phyloP scores from a whole-genome alignment of 2,797 vertebrate genomes.

The Eleutherodactylus coqui region DNA sequence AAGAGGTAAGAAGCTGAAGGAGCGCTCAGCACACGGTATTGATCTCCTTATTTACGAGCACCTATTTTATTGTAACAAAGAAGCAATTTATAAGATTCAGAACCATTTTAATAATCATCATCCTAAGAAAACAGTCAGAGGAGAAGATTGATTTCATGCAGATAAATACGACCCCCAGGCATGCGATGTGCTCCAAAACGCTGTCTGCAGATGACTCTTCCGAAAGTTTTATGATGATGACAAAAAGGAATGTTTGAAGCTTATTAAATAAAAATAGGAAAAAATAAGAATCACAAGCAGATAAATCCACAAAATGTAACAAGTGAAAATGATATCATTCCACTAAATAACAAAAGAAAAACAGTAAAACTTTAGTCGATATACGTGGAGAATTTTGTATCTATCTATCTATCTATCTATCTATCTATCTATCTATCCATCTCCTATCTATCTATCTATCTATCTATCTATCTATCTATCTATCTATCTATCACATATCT shows the following conservation, averaged over 20 bases:
- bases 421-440: not conserved
- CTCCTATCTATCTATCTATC: conserved; percentile 20
- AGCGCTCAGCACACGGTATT: conserved; percentile 39
- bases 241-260: conserved; percentile 33
- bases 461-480: not conserved
- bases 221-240: conserved; percentile 50
- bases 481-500: not conserved
- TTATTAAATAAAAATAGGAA: conserved; percentile 11
- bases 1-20: conserved; percentile 55
- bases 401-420: conserved; percentile 8
- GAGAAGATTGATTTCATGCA: conserved; percentile 54
- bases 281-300: not conserved
- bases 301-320: not conserved
- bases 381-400: not conserved
- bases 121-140: conserved; percentile 32
- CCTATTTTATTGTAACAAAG: conserved; percentile 36
- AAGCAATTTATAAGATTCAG: conserved; percentile 45
- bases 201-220: conserved; percentile 5
- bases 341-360: not conserved
- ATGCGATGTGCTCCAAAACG: conserved; percentile 32
- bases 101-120: conserved; percentile 51
- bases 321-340: not conserved
- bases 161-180: conserved; percentile 50
- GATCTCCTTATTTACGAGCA: conserved; percentile 44
- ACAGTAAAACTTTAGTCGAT: not conserved